Percentiles rank a stretch among this genome's conserved stretches.
Evolutionary conservation across 2,888 invertebrate genomes (phyloP).

Genomic region (Byasa hedistus): DNA sequence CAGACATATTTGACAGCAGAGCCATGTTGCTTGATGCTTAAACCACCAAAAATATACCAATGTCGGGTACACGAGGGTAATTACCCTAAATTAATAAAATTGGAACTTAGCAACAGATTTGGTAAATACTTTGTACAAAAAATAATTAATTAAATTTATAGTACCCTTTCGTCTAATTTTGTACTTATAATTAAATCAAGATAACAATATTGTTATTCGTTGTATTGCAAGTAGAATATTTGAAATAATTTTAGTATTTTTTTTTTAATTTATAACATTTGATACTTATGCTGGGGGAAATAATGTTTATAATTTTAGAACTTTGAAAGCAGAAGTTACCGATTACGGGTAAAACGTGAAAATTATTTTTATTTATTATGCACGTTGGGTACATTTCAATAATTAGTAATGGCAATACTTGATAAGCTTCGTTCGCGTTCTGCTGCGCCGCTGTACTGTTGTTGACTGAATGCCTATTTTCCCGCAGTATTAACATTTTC

Average conservation of each 20-base stretch:
- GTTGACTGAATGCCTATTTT: constrained; percentile 34
- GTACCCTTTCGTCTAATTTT: too few species aligned
- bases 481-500: constrained; percentile 19
- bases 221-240: too few species aligned
- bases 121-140: too few species aligned
- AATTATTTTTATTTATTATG: background rate
- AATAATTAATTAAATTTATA: too few species aligned
- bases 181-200: too few species aligned
- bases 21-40: background rate
- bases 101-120: too few species aligned
- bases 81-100: too few species aligned
- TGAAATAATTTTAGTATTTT: too few species aligned
- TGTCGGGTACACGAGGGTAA: background rate
- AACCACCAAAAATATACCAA: background rate
- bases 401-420: constrained; percentile 12
- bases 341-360: background rate
- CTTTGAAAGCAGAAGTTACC: background rate
- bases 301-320: too few species aligned
- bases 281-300: too few species aligned
- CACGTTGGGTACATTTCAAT: background rate
- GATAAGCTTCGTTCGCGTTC: constrained; percentile 21
- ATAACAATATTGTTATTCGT: too few species aligned
- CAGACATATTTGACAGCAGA: background rate
- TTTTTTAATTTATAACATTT: too few species aligned
- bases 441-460: constrained; percentile 32